Evolutionary conservation across 2,797 vertebrate species (phyloP).

Genomic region (Rhynchonycteris naso): DNA sequence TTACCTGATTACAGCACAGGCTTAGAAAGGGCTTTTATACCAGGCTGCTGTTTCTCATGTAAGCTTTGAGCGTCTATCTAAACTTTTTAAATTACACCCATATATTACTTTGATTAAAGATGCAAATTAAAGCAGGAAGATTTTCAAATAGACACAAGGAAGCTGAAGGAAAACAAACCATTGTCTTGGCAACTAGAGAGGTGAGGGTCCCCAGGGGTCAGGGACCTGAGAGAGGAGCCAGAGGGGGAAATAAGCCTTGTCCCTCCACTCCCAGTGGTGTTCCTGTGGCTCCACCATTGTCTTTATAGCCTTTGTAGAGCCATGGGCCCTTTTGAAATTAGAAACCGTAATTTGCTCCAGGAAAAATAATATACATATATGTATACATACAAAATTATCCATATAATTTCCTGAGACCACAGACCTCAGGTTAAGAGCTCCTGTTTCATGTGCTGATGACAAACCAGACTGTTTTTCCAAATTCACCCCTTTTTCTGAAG

Average conservation of each 20-base stretch:
- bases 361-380: neutral
- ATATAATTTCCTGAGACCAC: neutral
- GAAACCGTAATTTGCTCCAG: neutral
- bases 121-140: neutral
- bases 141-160: neutral
- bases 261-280: neutral
- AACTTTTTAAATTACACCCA: neutral
- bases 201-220: neutral
- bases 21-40: neutral
- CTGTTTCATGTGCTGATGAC: neutral
- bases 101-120: neutral
- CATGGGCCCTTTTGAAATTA: neutral
- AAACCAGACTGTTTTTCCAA: neutral
- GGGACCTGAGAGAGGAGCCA: too few relatives aligned
- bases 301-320: neutral
- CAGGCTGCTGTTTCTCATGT: neutral
- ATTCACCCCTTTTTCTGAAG: neutral
- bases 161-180: neutral
- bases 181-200: neutral
- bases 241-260: neutral
- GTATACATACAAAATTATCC: neutral
- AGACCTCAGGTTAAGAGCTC: neutral
- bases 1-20: neutral
- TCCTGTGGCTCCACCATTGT: neutral
- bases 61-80: neutral